These are phyloP conservation scores for Synodontis membranacea DNA, from an alignment of 2,113 vertebrate species.

Conservation along the genomic window DNA sequence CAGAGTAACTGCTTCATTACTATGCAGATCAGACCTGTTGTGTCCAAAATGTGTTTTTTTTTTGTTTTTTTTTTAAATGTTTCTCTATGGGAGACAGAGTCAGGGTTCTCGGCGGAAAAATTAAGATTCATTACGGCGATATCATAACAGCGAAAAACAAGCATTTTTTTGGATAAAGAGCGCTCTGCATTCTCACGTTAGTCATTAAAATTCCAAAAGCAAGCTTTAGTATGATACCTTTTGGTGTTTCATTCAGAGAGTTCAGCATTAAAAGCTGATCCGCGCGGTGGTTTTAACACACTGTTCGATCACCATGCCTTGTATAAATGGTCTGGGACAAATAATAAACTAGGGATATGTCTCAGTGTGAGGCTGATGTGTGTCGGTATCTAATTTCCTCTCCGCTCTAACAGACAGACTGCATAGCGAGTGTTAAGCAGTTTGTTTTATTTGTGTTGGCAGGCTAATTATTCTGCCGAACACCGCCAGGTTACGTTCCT, in stretches of 20 bases:
- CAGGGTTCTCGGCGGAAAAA: neutral
- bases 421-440: neutral
- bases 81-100: neutral
- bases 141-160: conserved; percentile 16
- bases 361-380: neutral
- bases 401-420: conserved; percentile 4
- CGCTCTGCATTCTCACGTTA: neutral
- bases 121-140: conserved; percentile 1
- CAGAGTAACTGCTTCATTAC: conserved; percentile 10
- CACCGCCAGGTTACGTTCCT: neutral
- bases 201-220: neutral
- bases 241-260: neutral
- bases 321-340: neutral
- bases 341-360: neutral
- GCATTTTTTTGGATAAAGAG: neutral
- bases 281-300: neutral
- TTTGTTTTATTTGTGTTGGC: neutral
- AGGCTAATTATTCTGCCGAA: neutral
- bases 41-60: neutral
- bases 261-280: neutral
- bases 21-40: conserved; percentile 15
- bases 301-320: neutral
- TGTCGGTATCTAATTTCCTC: neutral
- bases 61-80: neutral
- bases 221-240: neutral